Evolutionary conservation across 2,888 invertebrate genomes (phyloP).

Genomic region (Cantharis rufa): DNA sequence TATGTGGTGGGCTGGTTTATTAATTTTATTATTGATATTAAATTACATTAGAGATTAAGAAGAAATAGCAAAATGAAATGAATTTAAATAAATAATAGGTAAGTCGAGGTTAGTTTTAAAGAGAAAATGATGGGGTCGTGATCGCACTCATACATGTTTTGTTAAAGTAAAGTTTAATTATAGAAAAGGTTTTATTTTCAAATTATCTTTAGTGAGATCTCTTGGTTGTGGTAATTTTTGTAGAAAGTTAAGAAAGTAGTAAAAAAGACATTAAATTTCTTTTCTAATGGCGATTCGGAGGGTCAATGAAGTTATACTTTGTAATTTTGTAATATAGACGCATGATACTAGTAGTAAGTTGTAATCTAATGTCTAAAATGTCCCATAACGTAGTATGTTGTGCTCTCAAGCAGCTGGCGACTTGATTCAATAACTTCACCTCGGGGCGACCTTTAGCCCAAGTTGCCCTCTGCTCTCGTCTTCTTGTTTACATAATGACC

Average conservation of each 20-base stretch:
- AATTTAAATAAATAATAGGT: neutral
- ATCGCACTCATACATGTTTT: neutral
- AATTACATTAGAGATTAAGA: neutral
- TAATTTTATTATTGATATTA: neutral
- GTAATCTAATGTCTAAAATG: constrained; percentile 24
- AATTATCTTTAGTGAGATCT: neutral
- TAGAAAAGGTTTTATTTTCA: neutral
- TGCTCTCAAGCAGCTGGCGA: constrained; percentile 37
- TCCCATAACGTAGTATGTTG: constrained; percentile 29
- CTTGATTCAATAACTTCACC: constrained; percentile 51
- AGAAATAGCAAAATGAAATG: neutral
- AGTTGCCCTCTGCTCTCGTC: constrained; percentile 45
- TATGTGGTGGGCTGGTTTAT: no score
- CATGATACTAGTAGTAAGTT: constrained; percentile 10
- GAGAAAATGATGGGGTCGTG: neutral
- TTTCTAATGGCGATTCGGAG: neutral
- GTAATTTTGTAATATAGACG: constrained; percentile 12
- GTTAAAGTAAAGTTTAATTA: neutral
- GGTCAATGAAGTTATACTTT: constrained; percentile 18
- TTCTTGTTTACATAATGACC: constrained; percentile 55
- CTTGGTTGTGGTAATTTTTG: neutral
- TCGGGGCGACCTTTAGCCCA: constrained; percentile 39
- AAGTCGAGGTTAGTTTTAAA: neutral
- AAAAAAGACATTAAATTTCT: neutral
- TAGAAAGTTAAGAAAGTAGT: neutral